A percentile compares a stretch with the other conserved stretches of the same genome.
Evolutionary conservation across 2,888 invertebrate species (phyloP).

Genomic region (Dione vanillae): DNA sequence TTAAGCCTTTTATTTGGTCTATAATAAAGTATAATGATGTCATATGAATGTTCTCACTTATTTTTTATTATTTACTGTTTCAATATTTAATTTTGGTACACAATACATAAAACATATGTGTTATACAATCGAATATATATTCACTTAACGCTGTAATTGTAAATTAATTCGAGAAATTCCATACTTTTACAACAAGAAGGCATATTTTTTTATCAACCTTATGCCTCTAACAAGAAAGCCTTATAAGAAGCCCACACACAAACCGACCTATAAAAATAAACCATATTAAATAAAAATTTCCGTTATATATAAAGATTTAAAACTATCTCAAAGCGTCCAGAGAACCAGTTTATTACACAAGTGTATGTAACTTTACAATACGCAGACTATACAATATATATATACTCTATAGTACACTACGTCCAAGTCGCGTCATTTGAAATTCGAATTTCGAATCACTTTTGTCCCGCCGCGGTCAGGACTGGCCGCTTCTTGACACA

Average conservation of each 20-base stretch:
- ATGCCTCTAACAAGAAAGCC: neutral
- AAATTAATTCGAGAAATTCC: neutral
- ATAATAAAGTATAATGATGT: neutral
- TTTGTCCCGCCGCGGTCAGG: slow-evolving; percentile 40
- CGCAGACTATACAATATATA: slow-evolving; percentile 30
- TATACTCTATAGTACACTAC: too few relatives aligned
- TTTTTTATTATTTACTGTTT: neutral
- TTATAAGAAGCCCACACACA: neutral
- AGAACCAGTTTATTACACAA: slow-evolving; percentile 7
- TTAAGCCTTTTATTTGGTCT: too few relatives aligned
- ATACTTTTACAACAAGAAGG: neutral
- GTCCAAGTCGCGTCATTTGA: slow-evolving; percentile 53
- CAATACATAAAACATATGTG: slow-evolving; percentile 2
- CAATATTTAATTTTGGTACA: neutral
- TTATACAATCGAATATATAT: neutral
- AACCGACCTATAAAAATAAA: neutral
- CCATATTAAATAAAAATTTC: neutral
- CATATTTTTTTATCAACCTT: neutral
- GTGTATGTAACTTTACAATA: slow-evolving; percentile 2
- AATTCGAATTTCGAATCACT: slow-evolving; percentile 54
- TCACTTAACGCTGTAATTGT: neutral
- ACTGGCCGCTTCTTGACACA: slow-evolving; percentile 22
- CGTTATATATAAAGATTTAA: slow-evolving; percentile 4
- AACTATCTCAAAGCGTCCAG: neutral
- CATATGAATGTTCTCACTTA: neutral